A percentile compares a stretch with the other conserved stretches of the same genome.
phyloP scores from a whole-genome alignment of 2,113 vertebrate species.

The Uropsilus gracilis region DNA sequence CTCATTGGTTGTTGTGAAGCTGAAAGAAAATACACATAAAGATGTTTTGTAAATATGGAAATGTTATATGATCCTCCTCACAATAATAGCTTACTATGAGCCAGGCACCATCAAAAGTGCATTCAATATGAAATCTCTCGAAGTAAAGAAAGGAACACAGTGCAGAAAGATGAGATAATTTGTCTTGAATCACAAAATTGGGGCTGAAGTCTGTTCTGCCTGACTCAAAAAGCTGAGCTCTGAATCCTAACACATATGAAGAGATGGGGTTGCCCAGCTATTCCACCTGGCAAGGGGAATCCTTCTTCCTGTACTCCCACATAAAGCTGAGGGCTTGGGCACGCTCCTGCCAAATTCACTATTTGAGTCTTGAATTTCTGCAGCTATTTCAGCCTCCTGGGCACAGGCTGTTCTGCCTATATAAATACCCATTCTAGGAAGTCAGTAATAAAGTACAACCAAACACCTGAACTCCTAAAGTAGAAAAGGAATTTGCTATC shows the following conservation, averaged over 20 bases:
- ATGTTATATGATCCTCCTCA: not conserved
- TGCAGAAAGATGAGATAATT: not conserved
- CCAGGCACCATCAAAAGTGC: not conserved
- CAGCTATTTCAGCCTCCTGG: not conserved
- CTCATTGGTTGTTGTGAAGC: not conserved
- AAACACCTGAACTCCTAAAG: not conserved
- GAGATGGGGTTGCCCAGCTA: slow-evolving; percentile 1
- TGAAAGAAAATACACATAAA: not conserved
- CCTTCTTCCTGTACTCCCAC: not conserved
- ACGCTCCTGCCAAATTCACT: not conserved
- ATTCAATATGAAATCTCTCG: slow-evolving; percentile 15
- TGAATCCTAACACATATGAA: not conserved
- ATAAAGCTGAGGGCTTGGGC: not conserved
- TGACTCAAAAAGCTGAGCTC: not conserved
- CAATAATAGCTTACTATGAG: not conserved
- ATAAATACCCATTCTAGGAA: not conserved
- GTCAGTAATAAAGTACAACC: not conserved
- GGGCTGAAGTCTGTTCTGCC: not conserved
- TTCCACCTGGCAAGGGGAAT: not conserved
- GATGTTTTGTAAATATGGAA: slow-evolving; percentile 16
- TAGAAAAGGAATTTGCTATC: slow-evolving; percentile 2
- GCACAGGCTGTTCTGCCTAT: not conserved
- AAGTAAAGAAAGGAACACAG: not conserved
- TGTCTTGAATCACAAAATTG: not conserved
- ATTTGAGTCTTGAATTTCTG: not conserved